Base-by-base conservation (phyloP, 2,888 invertebrate genomes). In the Anoncus sp. region DNA sequence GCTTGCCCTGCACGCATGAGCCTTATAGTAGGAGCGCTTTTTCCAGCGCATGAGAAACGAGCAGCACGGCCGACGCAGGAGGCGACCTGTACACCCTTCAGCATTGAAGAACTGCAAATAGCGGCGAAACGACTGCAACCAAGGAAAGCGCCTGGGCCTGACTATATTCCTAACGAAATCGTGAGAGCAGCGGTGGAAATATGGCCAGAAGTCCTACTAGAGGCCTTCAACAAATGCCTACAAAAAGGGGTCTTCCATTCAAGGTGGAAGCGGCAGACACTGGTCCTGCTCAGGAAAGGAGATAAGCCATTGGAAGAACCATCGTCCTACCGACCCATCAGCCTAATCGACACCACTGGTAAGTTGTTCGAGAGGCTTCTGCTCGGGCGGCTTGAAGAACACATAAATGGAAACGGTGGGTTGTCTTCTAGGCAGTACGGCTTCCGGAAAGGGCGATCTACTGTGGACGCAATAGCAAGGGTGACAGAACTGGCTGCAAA, bases 381-480 rank as follows among this genome's bases (percentile, higher is more conserved):
- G 12, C n/a, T 22, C 3, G 3, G n/a, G 4, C 10, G 51, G 24
- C 51, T 51, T 12, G 51, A 24, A 3, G 14, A 12, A 7, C 24
- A 22, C 14, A 14, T 51, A 9, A 14, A 22, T 10, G n/a, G 0
- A 6, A 51, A 12, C 12, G 75, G 75, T 1, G 69, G 53, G 16
- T 38, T 63, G 27, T 67, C 70, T 9, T 16, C 22, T 1, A 31
- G 38, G 22, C 69, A 69, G 20, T 59, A 38, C 62, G 57, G 69
- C 27, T 78, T 75, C 63, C 47, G 45, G 31, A 63, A 24, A 47
- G 75, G 57, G 0, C 53, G 63, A 2, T 62, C 75, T 1, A 75
- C 69, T 1, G 47, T 63, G 12, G 69, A 62, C 24, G 75, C 75
- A 1, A 63, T 75, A 9, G 65, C 38, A 24, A 3, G 22, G n/a